Conservation (phyloP, 2,888 invertebrate genomes). For the Arctia plantaginis region DNA sequence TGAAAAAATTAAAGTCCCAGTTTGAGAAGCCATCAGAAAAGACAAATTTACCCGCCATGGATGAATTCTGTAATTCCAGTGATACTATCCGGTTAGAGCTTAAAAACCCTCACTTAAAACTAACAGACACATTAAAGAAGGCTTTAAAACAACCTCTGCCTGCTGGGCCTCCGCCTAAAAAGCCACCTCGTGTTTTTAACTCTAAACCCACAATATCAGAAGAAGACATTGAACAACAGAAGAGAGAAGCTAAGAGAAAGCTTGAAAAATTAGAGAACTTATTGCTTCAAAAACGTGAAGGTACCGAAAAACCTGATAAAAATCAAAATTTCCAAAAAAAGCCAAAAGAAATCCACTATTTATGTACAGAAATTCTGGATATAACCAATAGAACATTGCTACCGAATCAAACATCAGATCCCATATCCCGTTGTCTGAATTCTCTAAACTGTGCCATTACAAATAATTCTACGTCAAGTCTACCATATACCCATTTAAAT, state of each 20-base stretch:
- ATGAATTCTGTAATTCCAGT: constrained; percentile 73
- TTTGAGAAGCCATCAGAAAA: constrained; percentile 50
- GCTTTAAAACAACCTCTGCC: constrained; percentile 90
- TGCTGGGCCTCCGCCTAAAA: constrained; percentile 90
- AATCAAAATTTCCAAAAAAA: constrained; percentile 46
- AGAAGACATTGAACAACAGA: constrained; percentile 64
- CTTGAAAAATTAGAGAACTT: constrained; percentile 86
- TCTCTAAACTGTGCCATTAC: constrained; percentile 77
- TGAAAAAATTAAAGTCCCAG: constrained; percentile 60
- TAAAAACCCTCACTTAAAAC: constrained; percentile 77
- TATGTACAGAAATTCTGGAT: constrained; percentile 82
- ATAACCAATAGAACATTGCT: constrained; percentile 71
- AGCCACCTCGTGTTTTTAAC: constrained; percentile 89
- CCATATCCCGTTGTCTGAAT: constrained; percentile 75
- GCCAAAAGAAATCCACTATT: constrained; percentile 81
- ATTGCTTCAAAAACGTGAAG: constrained; percentile 77
- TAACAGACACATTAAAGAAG: constrained; percentile 88
- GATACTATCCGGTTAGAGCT: constrained; percentile 78
- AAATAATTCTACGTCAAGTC: constrained; percentile 71
- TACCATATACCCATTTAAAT: constrained; percentile 75
- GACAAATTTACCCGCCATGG: constrained; percentile 70
- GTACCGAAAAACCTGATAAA: constrained; percentile 54
- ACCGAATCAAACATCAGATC: constrained; percentile 65
- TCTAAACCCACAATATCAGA: constrained; percentile 61
- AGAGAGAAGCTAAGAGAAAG: constrained; percentile 88